Percentiles rank a stretch among this genome's conserved stretches.
Conservation (phyloP, 2,797 vertebrate species). For the Manis pentadactyla region DNA sequence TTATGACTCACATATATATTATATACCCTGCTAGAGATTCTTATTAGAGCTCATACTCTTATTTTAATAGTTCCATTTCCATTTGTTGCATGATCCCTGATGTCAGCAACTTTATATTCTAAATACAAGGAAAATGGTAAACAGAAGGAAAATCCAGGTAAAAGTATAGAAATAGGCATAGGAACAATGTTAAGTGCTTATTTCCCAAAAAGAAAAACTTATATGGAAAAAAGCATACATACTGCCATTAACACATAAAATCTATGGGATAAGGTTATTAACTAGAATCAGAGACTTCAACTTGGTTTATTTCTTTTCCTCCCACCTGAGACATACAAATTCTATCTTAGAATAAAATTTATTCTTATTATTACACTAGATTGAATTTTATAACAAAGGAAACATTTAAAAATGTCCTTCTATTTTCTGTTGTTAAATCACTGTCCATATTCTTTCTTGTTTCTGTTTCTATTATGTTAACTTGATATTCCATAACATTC, state of each 20-base stretch:
- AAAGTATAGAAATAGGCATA: not conserved
- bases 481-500: not conserved
- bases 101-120: not conserved
- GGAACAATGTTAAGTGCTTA: not conserved
- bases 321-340: not conserved
- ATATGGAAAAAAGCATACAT: not conserved
- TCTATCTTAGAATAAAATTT: conserved; percentile 11
- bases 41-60: not conserved
- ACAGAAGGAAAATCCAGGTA: not conserved
- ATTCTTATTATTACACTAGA: not conserved
- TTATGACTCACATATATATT: not conserved
- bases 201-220: not conserved
- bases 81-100: not conserved
- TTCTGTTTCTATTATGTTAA: not conserved
- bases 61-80: not conserved
- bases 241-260: not conserved
- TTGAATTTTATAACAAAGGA: not conserved
- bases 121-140: not conserved
- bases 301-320: conserved; percentile 9
- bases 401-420: not conserved
- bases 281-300: not conserved
- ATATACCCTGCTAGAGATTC: not conserved
- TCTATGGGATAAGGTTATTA: not conserved
- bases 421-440: not conserved
- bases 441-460: not conserved